phyloP scores from a whole-genome alignment of 2,888 invertebrate genomes.

The Scrobipalpa costella region DNA sequence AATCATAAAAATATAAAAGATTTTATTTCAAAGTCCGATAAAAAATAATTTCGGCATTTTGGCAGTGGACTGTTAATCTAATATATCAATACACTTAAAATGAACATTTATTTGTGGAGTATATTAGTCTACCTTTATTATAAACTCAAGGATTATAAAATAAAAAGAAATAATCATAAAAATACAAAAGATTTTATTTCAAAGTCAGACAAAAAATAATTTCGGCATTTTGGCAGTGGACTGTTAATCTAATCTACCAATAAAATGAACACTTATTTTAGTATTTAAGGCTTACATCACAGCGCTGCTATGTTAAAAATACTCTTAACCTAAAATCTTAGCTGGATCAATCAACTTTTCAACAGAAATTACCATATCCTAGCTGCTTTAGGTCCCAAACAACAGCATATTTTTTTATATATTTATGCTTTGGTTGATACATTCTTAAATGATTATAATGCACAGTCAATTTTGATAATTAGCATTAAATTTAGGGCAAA shows the following conservation, averaged over 20 bases:
- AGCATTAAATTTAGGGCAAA: too few relatives aligned
- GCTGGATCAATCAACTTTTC: too few relatives aligned
- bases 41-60: background rate
- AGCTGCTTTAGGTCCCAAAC: too few relatives aligned
- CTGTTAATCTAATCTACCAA: background rate
- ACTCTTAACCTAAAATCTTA: background rate
- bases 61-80: background rate
- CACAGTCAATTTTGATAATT: too few relatives aligned
- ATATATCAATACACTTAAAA: background rate
- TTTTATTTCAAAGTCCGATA: background rate
- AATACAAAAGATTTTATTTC: background rate
- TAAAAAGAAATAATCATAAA: background rate
- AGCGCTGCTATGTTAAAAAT: constrained; percentile 4
- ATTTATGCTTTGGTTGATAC: too few relatives aligned
- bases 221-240: background rate
- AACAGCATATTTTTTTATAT: too few relatives aligned
- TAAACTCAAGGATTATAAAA: too few relatives aligned
- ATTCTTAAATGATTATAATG: too few relatives aligned
- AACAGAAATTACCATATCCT: too few relatives aligned
- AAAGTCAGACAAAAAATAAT: background rate
- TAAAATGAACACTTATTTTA: background rate
- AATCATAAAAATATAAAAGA: background rate
- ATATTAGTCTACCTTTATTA: too few relatives aligned
- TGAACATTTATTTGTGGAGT: too few relatives aligned
- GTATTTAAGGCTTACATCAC: constrained; percentile 1